A percentile compares a stretch with the other conserved stretches of the same genome.
phyloP scores from a whole-genome alignment of 2,113 vertebrate species.

The Pitta sordida region DNA sequence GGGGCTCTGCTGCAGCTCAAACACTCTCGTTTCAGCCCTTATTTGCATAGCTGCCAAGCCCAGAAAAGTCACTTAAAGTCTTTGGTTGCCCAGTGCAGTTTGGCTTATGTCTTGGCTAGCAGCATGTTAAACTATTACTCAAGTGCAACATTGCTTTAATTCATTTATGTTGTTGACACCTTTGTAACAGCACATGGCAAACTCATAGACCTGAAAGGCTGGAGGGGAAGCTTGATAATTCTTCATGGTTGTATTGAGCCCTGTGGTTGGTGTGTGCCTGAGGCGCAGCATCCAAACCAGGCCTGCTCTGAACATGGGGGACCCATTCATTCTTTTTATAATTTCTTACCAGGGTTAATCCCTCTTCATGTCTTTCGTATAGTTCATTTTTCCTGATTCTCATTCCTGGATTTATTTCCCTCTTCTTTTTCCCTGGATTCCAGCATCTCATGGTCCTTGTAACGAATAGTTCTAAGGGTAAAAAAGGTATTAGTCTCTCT shows the following conservation, averaged over 20 bases:
- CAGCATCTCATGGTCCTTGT: not conserved
- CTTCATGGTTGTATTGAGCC: not conserved
- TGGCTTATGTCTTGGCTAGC: not conserved
- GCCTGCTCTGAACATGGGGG: not conserved
- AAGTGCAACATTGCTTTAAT: not conserved
- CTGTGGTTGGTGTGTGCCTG: not conserved
- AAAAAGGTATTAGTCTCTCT: not conserved
- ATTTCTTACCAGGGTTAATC: not conserved
- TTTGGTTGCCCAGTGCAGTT: not conserved
- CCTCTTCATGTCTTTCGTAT: not conserved
- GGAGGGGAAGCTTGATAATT: not conserved
- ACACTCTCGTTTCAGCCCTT: not conserved
- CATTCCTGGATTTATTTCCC: not conserved
- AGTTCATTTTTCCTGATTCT: not conserved
- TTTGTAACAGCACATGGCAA: not conserved
- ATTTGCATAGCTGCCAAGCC: slow-evolving; percentile 15
- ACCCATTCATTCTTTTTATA: not conserved
- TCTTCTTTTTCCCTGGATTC: not conserved
- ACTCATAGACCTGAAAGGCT: not conserved
- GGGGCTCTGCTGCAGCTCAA: not conserved
- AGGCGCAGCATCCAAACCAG: not conserved
- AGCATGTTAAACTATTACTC: not conserved
- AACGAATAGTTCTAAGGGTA: not conserved
- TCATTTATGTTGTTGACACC: not conserved
- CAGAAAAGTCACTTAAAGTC: not conserved